A percentile compares a stretch with the other conserved stretches of the same genome.
phyloP scores from a whole-genome alignment of 2,888 invertebrate genomes.

The Pseudococcus viburni region DNA sequence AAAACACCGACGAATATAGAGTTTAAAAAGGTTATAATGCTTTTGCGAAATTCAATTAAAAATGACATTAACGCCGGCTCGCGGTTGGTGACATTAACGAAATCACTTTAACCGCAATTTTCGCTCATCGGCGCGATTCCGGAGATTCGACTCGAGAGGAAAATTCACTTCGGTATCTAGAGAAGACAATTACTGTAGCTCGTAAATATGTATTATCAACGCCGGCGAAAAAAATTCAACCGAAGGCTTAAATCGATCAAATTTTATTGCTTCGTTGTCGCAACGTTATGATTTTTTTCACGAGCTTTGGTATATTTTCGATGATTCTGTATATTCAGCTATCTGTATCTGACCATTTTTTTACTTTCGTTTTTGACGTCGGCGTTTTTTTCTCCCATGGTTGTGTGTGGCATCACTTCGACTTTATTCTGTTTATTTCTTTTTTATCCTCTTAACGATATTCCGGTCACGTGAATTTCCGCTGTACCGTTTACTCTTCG shows the following conservation, averaged over 20 bases:
- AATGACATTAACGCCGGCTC: neutral
- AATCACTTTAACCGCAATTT: neutral
- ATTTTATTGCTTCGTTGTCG: neutral
- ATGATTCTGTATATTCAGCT: neutral
- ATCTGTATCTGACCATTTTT: slow-evolving; percentile 38
- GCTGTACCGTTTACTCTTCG: slow-evolving; percentile 57
- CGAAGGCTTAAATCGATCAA: slow-evolving; percentile 8
- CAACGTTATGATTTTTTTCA: neutral
- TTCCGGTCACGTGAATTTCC: slow-evolving; percentile 45
- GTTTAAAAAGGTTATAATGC: slow-evolving; percentile 23
- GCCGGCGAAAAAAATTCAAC: neutral
- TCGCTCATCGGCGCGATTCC: neutral
- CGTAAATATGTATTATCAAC: neutral
- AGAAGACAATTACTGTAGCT: neutral
- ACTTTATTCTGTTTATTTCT: slow-evolving; percentile 47
- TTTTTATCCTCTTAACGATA: slow-evolving; percentile 47
- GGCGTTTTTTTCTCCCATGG: neutral
- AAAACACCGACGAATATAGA: slow-evolving; percentile 1
- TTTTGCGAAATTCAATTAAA: slow-evolving; percentile 38
- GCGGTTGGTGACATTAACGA: neutral
- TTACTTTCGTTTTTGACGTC: slow-evolving; percentile 22
- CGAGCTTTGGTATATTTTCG: neutral
- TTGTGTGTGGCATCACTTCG: neutral
- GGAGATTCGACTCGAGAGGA: neutral
- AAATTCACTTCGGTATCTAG: neutral